A percentile compares a stretch with the other conserved stretches of the same genome.
These are phyloP conservation scores for Tetranychus truncatus DNA, from an alignment of 2,888 invertebrate species.

Conservation along the genomic window DNA sequence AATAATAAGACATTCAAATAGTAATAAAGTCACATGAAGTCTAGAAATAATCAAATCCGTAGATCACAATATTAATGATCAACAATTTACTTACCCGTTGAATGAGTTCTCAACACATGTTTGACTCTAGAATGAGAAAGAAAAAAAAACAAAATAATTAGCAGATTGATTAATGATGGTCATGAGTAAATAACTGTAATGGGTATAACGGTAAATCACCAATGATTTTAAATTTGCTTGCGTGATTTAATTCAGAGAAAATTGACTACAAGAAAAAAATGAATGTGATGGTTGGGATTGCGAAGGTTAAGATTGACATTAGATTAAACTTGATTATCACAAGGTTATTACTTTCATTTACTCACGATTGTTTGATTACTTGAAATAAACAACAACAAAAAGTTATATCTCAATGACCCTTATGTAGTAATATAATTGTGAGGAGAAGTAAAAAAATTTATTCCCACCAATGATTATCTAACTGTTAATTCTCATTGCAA, in stretches of 20 bases:
- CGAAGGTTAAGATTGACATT: not conserved
- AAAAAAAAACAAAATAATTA: not conserved
- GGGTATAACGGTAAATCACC: too few species aligned
- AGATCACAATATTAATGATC: too few species aligned
- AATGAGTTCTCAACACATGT: not conserved
- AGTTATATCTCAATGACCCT: not conserved
- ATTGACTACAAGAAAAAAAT: too few species aligned
- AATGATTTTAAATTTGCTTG: too few species aligned
- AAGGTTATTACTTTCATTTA: not conserved
- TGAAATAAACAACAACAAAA: not conserved
- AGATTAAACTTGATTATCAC: not conserved
- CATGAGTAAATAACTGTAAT: too few species aligned
- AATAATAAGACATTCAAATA: too few species aligned
- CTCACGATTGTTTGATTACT: slow-evolving; percentile 1
- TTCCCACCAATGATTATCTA: not conserved
- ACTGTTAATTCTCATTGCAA: not conserved
- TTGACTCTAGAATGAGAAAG: not conserved
- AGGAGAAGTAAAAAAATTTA: not conserved
- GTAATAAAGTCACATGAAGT: too few species aligned
- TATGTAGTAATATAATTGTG: not conserved
- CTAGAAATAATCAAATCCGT: too few species aligned
- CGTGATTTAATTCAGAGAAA: too few species aligned
- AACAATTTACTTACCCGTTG: not conserved
- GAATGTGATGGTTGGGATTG: too few species aligned
- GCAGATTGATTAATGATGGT: too few species aligned